Base-by-base conservation (phyloP, 1,140 invertebrate genomes). In the Tetraneura akinire region DNA sequence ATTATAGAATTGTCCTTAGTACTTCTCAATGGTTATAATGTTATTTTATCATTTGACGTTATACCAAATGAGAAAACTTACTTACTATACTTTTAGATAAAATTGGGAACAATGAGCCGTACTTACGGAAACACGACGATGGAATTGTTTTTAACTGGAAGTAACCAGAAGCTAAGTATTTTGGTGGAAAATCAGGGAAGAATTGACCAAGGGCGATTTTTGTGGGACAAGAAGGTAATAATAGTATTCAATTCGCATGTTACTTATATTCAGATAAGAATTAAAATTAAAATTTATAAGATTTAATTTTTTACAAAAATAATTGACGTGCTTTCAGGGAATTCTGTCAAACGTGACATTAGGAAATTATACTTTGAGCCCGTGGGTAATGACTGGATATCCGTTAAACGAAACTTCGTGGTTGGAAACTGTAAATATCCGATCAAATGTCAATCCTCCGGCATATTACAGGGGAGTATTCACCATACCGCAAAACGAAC, bases 161-260 rank as follows among this genome's bases (percentile, higher is more conserved):
- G 4, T 55, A 80, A 64, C 18, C 37, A 80, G 18, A 64, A 47
- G 6, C 53, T 80, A 23, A 64, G 57, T 10, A 62, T 80, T 29
- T 45, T 80, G 2, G 76, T 80, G 16, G 76, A 80, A 62, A 80
- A 80, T 16, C 76, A 80, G 64, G 76, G 76, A 8, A 64, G 76
- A 14, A 29, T 60, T 18, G 93, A 92, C 83, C 94, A 88, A 85
- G 91, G 91, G 60, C 83, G 83, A 51, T 83, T 85, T 11, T 86
- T 93, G 16, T 89, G 90, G 81, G 92, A 94, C 83, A 89, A 86
- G 21, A 94, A 94, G 88, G 93, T 83, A 80, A 5, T 37, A 4
- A 37, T n/a, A n/a, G n/a, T 37, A 8, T 37, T 37, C 32, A 37
- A 6, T 62, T 29, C 1, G 3, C n/a, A n/a, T n/a, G n/a, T n/a